These are phyloP conservation scores for Dichetophora obliterata DNA, from an alignment of 2,888 invertebrate genomes.

Conservation along the genomic window DNA sequence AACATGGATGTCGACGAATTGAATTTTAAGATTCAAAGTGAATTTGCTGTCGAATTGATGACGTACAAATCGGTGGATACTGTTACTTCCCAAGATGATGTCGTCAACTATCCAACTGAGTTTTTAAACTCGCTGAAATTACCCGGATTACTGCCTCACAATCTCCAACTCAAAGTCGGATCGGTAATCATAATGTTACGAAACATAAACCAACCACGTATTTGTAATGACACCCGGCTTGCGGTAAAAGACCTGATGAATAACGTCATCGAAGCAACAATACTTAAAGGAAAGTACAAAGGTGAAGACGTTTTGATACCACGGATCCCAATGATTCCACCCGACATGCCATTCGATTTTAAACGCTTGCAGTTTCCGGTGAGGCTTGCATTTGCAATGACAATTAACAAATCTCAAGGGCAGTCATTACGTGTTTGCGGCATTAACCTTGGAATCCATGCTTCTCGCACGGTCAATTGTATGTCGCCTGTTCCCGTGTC, in stretches of 20 bases:
- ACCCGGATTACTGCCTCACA: conserved; percentile 47
- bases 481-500: conserved; percentile 30
- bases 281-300: conserved; percentile 42
- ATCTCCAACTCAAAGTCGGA: conserved; percentile 43
- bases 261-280: conserved; percentile 44
- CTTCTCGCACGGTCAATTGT: conserved; percentile 29
- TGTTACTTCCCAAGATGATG: conserved; percentile 41
- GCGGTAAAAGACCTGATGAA: too few species aligned
- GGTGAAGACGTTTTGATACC: conserved; percentile 41
- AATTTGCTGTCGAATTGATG: conserved; percentile 33
- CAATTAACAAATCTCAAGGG: conserved; percentile 45
- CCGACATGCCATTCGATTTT: conserved; percentile 40
- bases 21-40: conserved; percentile 39
- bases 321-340: conserved; percentile 37
- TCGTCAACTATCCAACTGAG: conserved; percentile 47
- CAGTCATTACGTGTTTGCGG: conserved; percentile 37
- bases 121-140: conserved; percentile 49
- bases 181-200: conserved; percentile 39
- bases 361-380: conserved; percentile 42
- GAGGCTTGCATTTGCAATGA: conserved; percentile 37
- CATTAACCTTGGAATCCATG: conserved; percentile 23
- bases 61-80: conserved; percentile 46
- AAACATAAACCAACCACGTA: too few species aligned
- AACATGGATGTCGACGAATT: conserved; percentile 8
- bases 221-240: too few species aligned